Evolutionary conservation across 2,113 vertebrate genomes (phyloP).

Genomic region (Sisor rabdophorus): DNA sequence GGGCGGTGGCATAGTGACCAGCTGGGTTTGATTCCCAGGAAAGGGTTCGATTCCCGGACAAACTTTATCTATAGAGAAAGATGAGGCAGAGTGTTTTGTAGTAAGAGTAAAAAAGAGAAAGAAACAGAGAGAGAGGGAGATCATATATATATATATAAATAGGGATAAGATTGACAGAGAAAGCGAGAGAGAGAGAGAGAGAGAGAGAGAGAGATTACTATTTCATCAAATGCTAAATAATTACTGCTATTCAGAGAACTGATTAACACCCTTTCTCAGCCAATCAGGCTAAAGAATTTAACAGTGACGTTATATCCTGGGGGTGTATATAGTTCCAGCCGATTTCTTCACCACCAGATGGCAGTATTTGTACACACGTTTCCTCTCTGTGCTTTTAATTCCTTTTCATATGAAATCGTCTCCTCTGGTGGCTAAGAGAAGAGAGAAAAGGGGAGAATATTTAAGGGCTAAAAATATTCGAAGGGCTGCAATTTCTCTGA

Average conservation of each 20-base stretch:
- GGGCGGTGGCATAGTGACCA: too few species aligned
- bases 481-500: constrained; percentile 17
- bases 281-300: background rate
- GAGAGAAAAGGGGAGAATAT: constrained; percentile 4
- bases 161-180: too few species aligned
- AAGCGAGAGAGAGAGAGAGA: too few species aligned
- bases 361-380: constrained; percentile 38
- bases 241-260: background rate
- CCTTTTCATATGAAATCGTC: constrained; percentile 24
- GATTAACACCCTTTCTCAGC: background rate
- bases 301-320: background rate
- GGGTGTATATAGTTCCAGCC: background rate
- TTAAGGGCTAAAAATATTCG: constrained; percentile 18
- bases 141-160: too few species aligned
- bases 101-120: too few species aligned
- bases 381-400: constrained; percentile 9
- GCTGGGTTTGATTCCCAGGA: too few species aligned
- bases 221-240: background rate
- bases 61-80: too few species aligned
- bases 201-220: too few species aligned
- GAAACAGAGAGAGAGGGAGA: too few species aligned
- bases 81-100: too few species aligned
- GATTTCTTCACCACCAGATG: constrained; percentile 38
- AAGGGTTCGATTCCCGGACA: too few species aligned
- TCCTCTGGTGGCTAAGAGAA: constrained; percentile 18